These are phyloP conservation scores for Camponotus floridanus DNA, from an alignment of 1,140 invertebrate genomes.

Conservation along the genomic window DNA sequence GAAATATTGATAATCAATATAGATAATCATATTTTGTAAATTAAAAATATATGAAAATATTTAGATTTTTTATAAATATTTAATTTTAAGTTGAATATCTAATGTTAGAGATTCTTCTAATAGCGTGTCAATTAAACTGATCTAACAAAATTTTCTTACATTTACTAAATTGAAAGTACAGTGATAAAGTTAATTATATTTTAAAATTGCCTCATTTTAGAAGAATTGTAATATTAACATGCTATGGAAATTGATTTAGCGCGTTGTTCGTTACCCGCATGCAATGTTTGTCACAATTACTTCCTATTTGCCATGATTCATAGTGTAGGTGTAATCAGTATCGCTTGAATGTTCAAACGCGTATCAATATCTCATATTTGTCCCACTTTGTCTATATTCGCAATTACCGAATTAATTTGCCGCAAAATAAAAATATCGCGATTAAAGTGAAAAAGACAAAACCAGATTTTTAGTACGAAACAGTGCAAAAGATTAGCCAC, in stretches of 20 bases:
- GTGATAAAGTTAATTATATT: constrained; percentile 22
- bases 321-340: constrained; percentile 29
- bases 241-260: constrained; percentile 28
- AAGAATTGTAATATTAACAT: constrained; percentile 36
- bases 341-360: constrained; percentile 8
- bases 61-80: no score
- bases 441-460: neutral
- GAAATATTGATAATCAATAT: no score
- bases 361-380: constrained; percentile 8
- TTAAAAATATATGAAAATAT: no score
- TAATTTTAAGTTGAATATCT: no score
- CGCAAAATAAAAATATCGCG: neutral
- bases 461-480: neutral
- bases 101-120: neutral
- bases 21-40: constrained; percentile 4
- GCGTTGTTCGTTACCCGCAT: constrained; percentile 1
- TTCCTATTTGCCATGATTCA: constrained; percentile 27
- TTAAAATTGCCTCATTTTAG: constrained; percentile 29
- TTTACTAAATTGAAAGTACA: neutral
- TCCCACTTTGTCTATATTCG: neutral
- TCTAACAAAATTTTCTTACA: neutral
- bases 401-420: neutral
- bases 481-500: neutral
- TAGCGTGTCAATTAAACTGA: neutral
- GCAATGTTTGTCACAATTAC: constrained; percentile 37